A percentile compares a stretch with the other conserved stretches of the same genome.
These are phyloP conservation scores for Platysternon megacephalum DNA, from an alignment of 2,113 vertebrate genomes.

Conservation along the genomic window DNA sequence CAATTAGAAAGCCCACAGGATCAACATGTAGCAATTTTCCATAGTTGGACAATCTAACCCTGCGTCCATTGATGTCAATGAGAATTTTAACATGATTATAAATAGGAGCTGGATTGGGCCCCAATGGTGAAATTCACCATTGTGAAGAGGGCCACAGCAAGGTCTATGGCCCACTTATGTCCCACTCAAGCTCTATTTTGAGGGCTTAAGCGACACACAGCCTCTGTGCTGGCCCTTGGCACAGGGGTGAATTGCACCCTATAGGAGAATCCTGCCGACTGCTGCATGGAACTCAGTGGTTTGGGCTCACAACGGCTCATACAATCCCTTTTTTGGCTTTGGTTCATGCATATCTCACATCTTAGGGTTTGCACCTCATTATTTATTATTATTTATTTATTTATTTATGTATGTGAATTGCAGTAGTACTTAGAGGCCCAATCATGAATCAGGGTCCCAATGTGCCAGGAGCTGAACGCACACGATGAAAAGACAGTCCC, in stretches of 20 bases:
- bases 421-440: background rate
- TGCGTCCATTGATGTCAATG: background rate
- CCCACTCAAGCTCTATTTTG: background rate
- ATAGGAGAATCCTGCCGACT: background rate
- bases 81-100: background rate
- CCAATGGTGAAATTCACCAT: background rate
- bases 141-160: background rate
- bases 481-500: background rate
- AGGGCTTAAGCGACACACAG: background rate
- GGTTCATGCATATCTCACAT: background rate
- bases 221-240: background rate
- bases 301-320: background rate
- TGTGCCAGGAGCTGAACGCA: background rate
- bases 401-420: background rate
- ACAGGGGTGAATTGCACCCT: background rate
- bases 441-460: background rate
- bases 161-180: background rate
- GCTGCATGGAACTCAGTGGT: background rate
- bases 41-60: background rate
- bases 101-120: background rate
- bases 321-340: background rate
- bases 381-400: background rate
- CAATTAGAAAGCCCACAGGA: background rate
- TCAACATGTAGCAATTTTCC: background rate
- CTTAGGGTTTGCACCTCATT: accelerated